Base-by-base conservation (phyloP, 2,888 invertebrate genomes). In the Macrosoma leucophasiata region DNA sequence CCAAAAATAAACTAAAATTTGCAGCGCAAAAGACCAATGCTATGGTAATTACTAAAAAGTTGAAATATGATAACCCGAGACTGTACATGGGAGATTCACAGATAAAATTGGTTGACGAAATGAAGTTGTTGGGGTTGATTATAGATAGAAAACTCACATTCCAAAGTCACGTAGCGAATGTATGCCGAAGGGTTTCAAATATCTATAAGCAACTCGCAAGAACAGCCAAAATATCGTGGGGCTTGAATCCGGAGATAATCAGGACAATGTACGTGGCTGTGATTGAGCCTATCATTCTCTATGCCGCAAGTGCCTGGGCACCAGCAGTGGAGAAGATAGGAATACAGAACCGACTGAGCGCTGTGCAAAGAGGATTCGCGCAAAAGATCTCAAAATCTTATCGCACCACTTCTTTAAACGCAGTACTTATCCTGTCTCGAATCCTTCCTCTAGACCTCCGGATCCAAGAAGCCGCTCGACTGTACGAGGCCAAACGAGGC, bases 391-490 rank as follows among this genome's bases (percentile, higher is more conserved):
- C 30, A 3, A 25, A 19, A 7, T 24, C 41, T 0, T 46, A 43
- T 6, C 23, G 41, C 0, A 46, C 46, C 1, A 36, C 35, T 11
- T 43, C 40, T 2, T 41, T 26, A 3, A 26, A 14, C 15, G 15
- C 26, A 5, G 26, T 17, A 15, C 26, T 26, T n/a, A 11, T 15
- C 1, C 32, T 46, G 5, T 26, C 46, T 2, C 39, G 43, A 30
- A 11, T 45, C 6, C 41, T 48, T 2, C 44, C 47, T 4, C 34
- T 47, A 0, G 42, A 43, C 32, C 31, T 47, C 3, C 13, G 44
- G 0, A 26, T 43, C 6, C 21, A 17, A 2, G 48, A 52, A 14
- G 36, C 33, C 12, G 35, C 40, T 8, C 2, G 29, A 3, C 21
- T 45, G 7, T 48, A 43, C 13, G 39, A 36, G 29, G 34, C 31